These are phyloP conservation scores for Desmodus rotundus DNA, from an alignment of 2,113 vertebrate species.

Conservation along the genomic window DNA sequence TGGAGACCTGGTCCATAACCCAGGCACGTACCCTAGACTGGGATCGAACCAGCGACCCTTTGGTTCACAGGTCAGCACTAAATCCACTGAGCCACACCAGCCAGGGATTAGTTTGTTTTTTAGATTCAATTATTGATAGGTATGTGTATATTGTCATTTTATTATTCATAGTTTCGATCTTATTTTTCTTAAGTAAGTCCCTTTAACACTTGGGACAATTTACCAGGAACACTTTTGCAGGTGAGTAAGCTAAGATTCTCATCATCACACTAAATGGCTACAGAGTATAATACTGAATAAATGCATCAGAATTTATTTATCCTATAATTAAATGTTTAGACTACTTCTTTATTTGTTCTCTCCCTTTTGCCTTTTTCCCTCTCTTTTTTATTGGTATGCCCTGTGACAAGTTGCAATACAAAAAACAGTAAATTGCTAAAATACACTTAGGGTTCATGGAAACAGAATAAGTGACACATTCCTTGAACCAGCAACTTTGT, in stretches of 20 bases:
- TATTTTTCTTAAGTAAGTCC: no score
- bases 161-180: no score
- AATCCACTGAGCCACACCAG: no score
- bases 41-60: no score
- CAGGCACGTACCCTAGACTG: no score
- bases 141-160: no score
- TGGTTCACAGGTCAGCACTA: no score
- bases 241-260: not conserved
- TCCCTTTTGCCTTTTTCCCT: not conserved
- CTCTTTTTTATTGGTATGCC: not conserved
- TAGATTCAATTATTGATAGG: no score
- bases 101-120: no score
- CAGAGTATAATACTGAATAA: not conserved
- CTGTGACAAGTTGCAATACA: not conserved
- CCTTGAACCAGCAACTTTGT: not conserved
- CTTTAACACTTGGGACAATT: not conserved
- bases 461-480: fast-evolving
- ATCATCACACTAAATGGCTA: not conserved
- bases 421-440: not conserved
- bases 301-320: not conserved
- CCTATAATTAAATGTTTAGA: not conserved
- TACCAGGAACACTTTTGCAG: not conserved
- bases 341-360: not conserved
- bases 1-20: no score
- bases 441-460: not conserved